Evolutionary conservation across 2,888 invertebrate genomes (phyloP), one percentile per base, ranked within the genome.

Genomic region (Andrena camellia): DNA sequence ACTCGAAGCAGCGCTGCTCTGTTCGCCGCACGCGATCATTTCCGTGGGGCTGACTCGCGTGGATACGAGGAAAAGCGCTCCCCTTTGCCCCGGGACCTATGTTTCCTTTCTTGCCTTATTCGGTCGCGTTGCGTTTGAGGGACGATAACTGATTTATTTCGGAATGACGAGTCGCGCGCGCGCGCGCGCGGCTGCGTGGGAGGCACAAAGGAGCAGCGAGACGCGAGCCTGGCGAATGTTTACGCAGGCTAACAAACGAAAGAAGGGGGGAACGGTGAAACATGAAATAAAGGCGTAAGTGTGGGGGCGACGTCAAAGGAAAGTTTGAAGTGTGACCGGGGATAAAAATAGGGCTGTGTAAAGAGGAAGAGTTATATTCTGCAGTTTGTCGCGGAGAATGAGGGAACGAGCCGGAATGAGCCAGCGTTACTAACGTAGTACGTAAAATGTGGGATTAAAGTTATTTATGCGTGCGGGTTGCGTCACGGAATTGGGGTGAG

Each of bases 1-100:
- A 48, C 66, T 72, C 63, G 63, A 59, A 63, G 52, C 57, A 59
- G 63, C 68, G 52, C 50, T 52, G 26, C 26, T 35, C 60, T 2
- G 33, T 29, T 52, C 50, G 3, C 52, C 63, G 57, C 70, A 5
- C 42, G 26, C 13, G 59, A 70, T 52, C 69, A 23, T 52, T 52
- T 50, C n/a, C 52, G 20, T 29, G 52, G 20, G 5, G 50, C 50
- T 63, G 63, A 72, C 35, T 63, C 63, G 63, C 23, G 31, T n/a
- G 62, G 62, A 7, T 29, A 31, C n/a, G 4, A 20, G 31, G 26
- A 63, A n/a, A 29, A 62, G 17, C 50, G 20, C 66, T 50, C 23
- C 3, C n/a, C 50, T 66, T 33, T 33, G 59, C 26, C 26, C 8
- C 42, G 57, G 31, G 54, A 50, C 59, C 29, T 50, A 23, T n/a